Evolutionary conservation across 2,113 vertebrate species (phyloP).

Genomic region (Gasterosteus aculeatus): DNA sequence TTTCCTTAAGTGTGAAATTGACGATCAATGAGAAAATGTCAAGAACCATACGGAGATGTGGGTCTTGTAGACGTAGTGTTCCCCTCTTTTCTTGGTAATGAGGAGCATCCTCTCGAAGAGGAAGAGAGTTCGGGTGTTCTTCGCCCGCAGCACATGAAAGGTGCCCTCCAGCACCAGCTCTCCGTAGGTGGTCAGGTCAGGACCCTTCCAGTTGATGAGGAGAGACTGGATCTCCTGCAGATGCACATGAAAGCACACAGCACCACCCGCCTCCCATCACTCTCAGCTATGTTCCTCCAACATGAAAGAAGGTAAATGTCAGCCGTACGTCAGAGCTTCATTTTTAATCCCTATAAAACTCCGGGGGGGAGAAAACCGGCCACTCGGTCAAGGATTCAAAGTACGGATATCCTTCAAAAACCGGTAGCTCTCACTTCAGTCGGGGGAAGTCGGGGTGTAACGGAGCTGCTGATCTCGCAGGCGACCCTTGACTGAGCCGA

Average conservation of each 20-base stretch:
- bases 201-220: constrained; percentile 96
- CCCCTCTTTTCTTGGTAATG: constrained; percentile 92
- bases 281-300: not conserved
- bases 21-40: constrained; percentile 5
- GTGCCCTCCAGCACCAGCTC: constrained; percentile 96
- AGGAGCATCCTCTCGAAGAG: constrained; percentile 93
- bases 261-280: not conserved
- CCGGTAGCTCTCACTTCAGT: too few species aligned
- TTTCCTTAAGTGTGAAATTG: not conserved
- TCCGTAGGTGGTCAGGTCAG: constrained; percentile 91
- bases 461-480: not conserved
- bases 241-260: constrained; percentile 25
- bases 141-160: constrained; percentile 90
- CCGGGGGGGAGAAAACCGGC: not conserved
- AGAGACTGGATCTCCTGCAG: constrained; percentile 94
- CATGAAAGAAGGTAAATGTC: constrained; percentile 11
- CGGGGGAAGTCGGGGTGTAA: not conserved
- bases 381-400: not conserved
- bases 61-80: constrained; percentile 93
- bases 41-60: constrained; percentile 86
- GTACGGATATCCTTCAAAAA: constrained; percentile 13
- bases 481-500: not conserved
- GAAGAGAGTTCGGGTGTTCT: constrained; percentile 92
- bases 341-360: constrained; percentile 7
- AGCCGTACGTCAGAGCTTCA: not conserved